Conservation (phyloP, 1,140 invertebrate genomes). For the Fragariocoptes setiger region DNA sequence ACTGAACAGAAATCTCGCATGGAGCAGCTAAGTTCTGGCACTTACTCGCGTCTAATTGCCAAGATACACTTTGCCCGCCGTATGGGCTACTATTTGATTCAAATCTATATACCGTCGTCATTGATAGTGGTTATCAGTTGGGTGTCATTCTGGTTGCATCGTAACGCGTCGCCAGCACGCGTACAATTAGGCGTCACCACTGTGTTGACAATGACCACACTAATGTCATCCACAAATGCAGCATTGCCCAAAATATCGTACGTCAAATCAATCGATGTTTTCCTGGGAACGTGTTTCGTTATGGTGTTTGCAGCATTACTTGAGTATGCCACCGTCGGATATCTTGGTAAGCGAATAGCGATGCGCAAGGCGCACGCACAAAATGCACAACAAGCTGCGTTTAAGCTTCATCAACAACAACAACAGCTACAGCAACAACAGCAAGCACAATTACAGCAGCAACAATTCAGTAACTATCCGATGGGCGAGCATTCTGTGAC, state of each 20-base stretch:
- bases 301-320: slow-evolving; percentile 11
- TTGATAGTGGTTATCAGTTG: slow-evolving; percentile 21
- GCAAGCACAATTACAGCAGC: neutral
- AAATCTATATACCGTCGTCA: slow-evolving; percentile 20
- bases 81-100: slow-evolving; percentile 26
- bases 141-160: slow-evolving; percentile 16
- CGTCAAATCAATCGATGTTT: slow-evolving; percentile 20
- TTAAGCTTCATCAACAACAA: too few species aligned
- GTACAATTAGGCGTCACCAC: slow-evolving; percentile 19
- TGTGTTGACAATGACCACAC: slow-evolving; percentile 20
- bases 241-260: slow-evolving; percentile 21
- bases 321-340: slow-evolving; percentile 9
- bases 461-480: neutral
- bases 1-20: neutral
- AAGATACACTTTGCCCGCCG: slow-evolving; percentile 85
- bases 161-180: slow-evolving; percentile 18
- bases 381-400: slow-evolving; percentile 2
- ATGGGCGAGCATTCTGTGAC: neutral
- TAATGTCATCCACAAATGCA: slow-evolving; percentile 22
- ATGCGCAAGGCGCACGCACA: slow-evolving; percentile 32
- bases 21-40: slow-evolving; percentile 23
- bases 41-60: slow-evolving; percentile 78
- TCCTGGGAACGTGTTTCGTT: slow-evolving; percentile 17
- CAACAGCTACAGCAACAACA: slow-evolving; percentile 45
- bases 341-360: slow-evolving; percentile 63